A percentile compares a stretch with the other conserved stretches of the same genome.
phyloP scores from a whole-genome alignment of 2,113 vertebrate species.

The Plecotus auritus region DNA sequence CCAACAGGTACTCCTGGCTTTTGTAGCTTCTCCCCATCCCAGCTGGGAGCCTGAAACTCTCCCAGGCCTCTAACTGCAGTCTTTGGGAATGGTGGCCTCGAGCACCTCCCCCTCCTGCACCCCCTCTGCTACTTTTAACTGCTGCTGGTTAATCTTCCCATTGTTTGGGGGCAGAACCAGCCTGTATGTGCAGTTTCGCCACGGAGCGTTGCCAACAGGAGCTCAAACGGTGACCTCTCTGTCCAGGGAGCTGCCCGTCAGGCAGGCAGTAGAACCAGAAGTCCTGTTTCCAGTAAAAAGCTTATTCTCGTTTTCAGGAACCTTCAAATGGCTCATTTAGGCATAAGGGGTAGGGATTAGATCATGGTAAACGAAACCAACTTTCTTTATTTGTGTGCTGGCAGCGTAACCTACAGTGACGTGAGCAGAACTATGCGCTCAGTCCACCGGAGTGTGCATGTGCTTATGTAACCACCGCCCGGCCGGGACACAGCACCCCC shows the following conservation, averaged over 20 bases:
- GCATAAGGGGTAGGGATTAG: not conserved
- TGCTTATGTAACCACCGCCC: accelerated
- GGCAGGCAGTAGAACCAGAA: not conserved
- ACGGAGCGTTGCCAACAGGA: not conserved
- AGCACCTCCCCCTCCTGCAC: not conserved
- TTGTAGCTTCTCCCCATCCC: not conserved
- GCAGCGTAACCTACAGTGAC: accelerated
- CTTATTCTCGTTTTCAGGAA: not conserved
- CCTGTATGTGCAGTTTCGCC: not conserved
- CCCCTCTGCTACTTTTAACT: not conserved
- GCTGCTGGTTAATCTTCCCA: not conserved
- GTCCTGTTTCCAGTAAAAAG: conserved; percentile 19
- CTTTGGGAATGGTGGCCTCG: not conserved
- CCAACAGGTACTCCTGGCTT: no score
- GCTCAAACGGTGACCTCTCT: not conserved
- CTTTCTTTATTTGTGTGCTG: not conserved
- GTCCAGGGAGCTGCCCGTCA: not conserved
- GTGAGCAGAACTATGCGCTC: accelerated
- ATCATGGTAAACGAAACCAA: not conserved
- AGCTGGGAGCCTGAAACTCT: not conserved
- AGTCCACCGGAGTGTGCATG: accelerated
- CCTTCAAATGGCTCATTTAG: not conserved
- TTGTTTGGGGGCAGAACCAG: not conserved
- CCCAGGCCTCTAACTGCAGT: not conserved
- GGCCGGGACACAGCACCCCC: not conserved